These are phyloP conservation scores for Cynaeus angustus DNA, from an alignment of 2,888 invertebrate species.

Conservation along the genomic window DNA sequence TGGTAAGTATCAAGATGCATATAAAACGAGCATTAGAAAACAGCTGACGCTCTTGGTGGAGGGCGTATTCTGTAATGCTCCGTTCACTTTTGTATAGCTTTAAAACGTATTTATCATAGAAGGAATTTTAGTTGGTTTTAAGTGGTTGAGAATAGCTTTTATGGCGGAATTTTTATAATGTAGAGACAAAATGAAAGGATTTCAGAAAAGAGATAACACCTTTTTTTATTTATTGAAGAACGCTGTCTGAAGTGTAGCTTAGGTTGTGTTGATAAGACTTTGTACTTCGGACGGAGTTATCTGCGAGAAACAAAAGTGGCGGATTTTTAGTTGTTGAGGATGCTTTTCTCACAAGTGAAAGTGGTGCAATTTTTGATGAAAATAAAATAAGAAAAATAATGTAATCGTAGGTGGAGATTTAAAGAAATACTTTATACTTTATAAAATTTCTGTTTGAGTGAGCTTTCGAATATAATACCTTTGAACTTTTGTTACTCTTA, in stretches of 20 bases:
- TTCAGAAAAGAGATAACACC: background rate
- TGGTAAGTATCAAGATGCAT: slow-evolving; percentile 45
- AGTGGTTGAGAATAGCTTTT: background rate
- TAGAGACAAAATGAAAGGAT: background rate
- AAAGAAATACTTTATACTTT: no score
- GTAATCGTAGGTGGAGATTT: no score
- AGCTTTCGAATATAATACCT: no score
- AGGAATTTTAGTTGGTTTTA: slow-evolving; percentile 13
- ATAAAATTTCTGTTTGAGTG: no score
- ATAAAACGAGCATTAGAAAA: slow-evolving; percentile 53
- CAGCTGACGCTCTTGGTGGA: slow-evolving; percentile 54
- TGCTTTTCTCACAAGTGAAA: background rate
- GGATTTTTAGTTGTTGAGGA: slow-evolving; percentile 4
- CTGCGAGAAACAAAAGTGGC: background rate
- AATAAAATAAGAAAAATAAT: no score
- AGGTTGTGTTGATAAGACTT: slow-evolving; percentile 2
- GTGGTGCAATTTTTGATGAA: no score
- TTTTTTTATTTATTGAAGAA: slow-evolving; percentile 6
- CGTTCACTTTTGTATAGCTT: slow-evolving; percentile 20
- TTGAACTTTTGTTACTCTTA: no score
- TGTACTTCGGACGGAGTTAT: background rate
- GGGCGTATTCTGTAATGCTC: slow-evolving; percentile 22
- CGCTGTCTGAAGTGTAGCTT: background rate
- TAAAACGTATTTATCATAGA: slow-evolving; percentile 23
- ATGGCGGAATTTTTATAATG: background rate